Evolutionary conservation across 1,140 invertebrate species (phyloP), one percentile per base, ranked within the genome.

Genomic region (Sweltsa coloradensis): DNA sequence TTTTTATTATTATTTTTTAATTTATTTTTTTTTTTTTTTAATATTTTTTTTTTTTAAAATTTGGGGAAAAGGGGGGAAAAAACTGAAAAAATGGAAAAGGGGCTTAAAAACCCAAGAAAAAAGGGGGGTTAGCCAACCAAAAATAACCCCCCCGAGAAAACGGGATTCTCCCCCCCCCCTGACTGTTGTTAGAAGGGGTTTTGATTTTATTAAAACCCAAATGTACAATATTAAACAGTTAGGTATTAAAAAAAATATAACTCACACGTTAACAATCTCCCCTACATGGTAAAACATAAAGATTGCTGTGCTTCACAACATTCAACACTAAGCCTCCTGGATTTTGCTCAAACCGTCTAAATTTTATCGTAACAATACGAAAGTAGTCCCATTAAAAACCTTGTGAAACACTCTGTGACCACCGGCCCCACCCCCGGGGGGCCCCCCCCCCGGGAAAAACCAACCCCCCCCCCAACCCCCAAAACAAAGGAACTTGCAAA

Each of bases 371-470:
- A 27, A 83, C 67, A 45, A 81, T 73, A 53, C 75, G 74, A 52
- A 81, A 72, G 54, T 81, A 83, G 60, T 82, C 79, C 2, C 75
- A 68, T 53, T 83, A 82, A 2, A 53, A 48, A 21, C 65, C 63
- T 5, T 72, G 63, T 1, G 68, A 65, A 2, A 78, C 64, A 4
- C 25, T 5, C 54, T 31, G 48, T 71, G 66, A 0, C 63, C 63
- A 55, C 69, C 69, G 0, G 75, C 67, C 24, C 52, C 41, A 2
- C 74, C 68, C 16, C 31, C 64, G 55, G 1, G 79, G 59, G n/a
- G 74, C 68, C 40, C 59, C 59, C 79, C 79, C 2, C 73, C 62
- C 40, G 62, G 50, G 52, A 69, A 71, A 0, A 81, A 63, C 41
- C 73, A 55, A 34, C 65, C 61, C 53, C 78, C 70, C 37, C 64